Conservation (phyloP, 1,140 invertebrate species). For the Drosophila bipectinata region DNA sequence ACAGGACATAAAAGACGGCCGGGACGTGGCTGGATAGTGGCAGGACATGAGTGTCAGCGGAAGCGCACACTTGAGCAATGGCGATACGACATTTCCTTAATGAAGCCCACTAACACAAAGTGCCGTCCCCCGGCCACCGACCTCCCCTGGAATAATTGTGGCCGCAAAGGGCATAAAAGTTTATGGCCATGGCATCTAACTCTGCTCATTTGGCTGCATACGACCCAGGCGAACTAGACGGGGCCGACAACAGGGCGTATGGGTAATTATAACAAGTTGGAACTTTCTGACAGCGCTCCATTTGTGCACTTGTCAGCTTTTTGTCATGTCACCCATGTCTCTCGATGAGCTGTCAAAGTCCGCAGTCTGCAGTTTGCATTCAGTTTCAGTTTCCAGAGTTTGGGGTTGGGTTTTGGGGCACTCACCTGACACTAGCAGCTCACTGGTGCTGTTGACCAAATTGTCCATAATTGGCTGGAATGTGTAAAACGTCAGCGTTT, state of each 20-base stretch:
- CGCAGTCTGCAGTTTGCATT: constrained; percentile 5
- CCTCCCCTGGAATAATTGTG: constrained; percentile 6
- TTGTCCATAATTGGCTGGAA: constrained; percentile 90
- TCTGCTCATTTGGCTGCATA: constrained; percentile 56
- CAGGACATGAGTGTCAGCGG: constrained; percentile 66
- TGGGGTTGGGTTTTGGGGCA: constrained; percentile 43
- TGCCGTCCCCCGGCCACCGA: not conserved
- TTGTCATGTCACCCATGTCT: constrained; percentile 24
- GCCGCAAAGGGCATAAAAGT: constrained; percentile 62
- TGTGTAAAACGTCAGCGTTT: constrained; percentile 89
- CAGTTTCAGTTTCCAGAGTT: not conserved
- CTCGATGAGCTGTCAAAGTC: constrained; percentile 47
- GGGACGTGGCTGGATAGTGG: constrained; percentile 12
- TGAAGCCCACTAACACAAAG: constrained; percentile 57
- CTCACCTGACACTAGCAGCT: constrained; percentile 91
- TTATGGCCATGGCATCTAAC: constrained; percentile 45
- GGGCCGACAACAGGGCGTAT: constrained; percentile 61
- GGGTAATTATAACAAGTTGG: constrained; percentile 76
- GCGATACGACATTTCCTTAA: constrained; percentile 81
- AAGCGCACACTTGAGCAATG: constrained; percentile 79
- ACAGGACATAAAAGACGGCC: constrained; percentile 29
- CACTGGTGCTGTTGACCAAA: constrained; percentile 88
- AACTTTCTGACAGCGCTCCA: constrained; percentile 38
- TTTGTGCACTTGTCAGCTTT: constrained; percentile 59
- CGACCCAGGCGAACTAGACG: constrained; percentile 8